Evolutionary conservation across 92 coral and sea anemone species (phyloP).

Genomic region (Muricea muricata): DNA sequence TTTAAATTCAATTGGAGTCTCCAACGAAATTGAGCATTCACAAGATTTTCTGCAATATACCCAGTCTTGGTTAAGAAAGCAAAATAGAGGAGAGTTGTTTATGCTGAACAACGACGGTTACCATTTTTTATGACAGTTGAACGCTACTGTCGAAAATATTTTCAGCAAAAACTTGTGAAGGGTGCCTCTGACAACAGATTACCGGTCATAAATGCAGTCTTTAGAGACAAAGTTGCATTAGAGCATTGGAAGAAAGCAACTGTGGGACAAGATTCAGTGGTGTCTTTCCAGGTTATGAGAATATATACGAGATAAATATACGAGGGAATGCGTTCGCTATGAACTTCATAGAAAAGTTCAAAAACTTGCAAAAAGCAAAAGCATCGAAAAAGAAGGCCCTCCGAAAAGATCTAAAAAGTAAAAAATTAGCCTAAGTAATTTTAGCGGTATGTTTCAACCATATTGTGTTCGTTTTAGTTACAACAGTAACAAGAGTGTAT

Average conservation of each 20-base stretch:
- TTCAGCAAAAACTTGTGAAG: not conserved
- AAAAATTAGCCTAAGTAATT: too few species aligned
- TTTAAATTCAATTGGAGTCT: not conserved
- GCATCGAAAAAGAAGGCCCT: conserved; percentile 15
- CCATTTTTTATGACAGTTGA: conserved; percentile 30
- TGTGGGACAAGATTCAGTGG: not conserved
- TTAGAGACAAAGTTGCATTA: not conserved
- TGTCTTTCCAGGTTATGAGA: not conserved
- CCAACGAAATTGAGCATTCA: not conserved
- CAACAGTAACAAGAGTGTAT: too few species aligned
- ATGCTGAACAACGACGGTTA: conserved; percentile 6
- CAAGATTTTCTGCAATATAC: conserved; percentile 32
- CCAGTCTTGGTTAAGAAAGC: conserved; percentile 7
- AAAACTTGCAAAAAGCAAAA: not conserved
- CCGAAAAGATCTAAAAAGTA: not conserved
- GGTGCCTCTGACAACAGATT: not conserved
- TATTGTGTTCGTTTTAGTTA: too few species aligned
- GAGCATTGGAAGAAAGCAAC: conserved; percentile 12
- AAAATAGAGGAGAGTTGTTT: conserved; percentile 45
- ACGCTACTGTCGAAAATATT: conserved; percentile 1
- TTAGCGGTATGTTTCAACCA: too few species aligned
- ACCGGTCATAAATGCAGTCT: conserved; percentile 2
- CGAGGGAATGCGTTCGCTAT: conserved; percentile 18
- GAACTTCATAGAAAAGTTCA: not conserved
- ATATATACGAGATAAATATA: conserved; percentile 3